phyloP scores from a whole-genome alignment of 2,797 vertebrate species.

The Eupleurogrammus muticus region DNA sequence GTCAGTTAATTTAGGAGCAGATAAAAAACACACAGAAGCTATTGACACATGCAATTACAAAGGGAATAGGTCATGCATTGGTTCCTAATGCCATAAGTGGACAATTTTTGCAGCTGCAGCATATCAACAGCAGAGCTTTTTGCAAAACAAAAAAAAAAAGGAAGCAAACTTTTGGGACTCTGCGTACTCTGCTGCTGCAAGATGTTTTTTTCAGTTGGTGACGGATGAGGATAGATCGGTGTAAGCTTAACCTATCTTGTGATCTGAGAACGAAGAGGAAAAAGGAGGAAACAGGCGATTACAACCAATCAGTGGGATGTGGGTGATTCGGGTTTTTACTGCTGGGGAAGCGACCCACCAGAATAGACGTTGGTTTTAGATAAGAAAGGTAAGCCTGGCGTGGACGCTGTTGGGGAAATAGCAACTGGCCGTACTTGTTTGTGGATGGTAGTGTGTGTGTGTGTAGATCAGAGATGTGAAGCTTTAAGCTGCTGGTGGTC shows the following conservation, averaged over 20 bases:
- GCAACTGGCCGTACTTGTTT: neutral
- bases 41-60: slow-evolving; percentile 21
- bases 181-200: neutral
- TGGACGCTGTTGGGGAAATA: slow-evolving; percentile 5
- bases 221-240: slow-evolving; percentile 23
- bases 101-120: slow-evolving; percentile 10
- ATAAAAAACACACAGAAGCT: slow-evolving; percentile 2
- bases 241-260: slow-evolving; percentile 11
- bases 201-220: neutral
- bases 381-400: slow-evolving; percentile 38
- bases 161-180: neutral
- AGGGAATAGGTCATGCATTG: slow-evolving; percentile 6
- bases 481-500: slow-evolving; percentile 36
- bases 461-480: slow-evolving; percentile 22
- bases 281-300: slow-evolving; percentile 32
- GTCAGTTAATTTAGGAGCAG: neutral
- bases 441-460: neutral
- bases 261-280: slow-evolving; percentile 7
- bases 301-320: slow-evolving; percentile 45
- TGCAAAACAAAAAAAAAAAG: neutral
- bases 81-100: slow-evolving; percentile 6
- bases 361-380: slow-evolving; percentile 32
- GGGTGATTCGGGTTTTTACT: slow-evolving; percentile 34
- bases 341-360: slow-evolving; percentile 24
- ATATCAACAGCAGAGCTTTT: neutral